Percentiles rank a stretch among this genome's conserved stretches.
Conservation (phyloP, 2,888 invertebrate species). For the Chloroclysta siterata region DNA sequence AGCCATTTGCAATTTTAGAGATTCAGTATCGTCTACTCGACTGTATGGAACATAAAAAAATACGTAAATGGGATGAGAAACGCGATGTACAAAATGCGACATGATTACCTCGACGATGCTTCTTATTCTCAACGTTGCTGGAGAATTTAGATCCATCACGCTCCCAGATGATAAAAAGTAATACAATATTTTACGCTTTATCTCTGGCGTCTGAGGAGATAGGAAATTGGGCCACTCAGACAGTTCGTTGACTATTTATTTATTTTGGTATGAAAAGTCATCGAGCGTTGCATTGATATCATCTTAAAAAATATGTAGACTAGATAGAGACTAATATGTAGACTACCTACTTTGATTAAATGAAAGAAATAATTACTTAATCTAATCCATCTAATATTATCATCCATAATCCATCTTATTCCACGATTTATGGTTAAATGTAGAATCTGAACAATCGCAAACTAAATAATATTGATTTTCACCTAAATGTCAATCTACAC, state of each 20-base stretch:
- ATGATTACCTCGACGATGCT: slow-evolving; percentile 33
- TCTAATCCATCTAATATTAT: too few relatives aligned
- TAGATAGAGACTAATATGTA: too few relatives aligned
- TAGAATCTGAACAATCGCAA: too few relatives aligned
- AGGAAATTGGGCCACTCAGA: slow-evolving; percentile 30
- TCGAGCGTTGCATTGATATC: neutral
- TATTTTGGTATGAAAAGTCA: neutral
- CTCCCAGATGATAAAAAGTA: slow-evolving; percentile 33
- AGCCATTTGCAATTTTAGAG: slow-evolving; percentile 11
- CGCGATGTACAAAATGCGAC: slow-evolving; percentile 27
- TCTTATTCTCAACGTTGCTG: slow-evolving; percentile 29
- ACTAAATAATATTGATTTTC: too few relatives aligned
- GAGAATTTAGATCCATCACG: slow-evolving; percentile 40
- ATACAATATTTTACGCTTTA: slow-evolving; percentile 30
- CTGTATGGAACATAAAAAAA: slow-evolving; percentile 10
- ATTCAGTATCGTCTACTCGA: slow-evolving; percentile 3
- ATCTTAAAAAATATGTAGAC: too few relatives aligned
- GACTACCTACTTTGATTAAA: too few relatives aligned
- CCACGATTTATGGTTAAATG: too few relatives aligned
- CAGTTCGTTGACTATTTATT: neutral
- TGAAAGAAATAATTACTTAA: too few relatives aligned
- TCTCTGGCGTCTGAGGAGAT: slow-evolving; percentile 27
- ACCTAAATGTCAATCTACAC: too few relatives aligned
- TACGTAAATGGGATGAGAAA: slow-evolving; percentile 21
- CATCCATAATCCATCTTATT: too few relatives aligned